Conservation (phyloP, 2,888 invertebrate genomes). For the Noctua janthe region DNA sequence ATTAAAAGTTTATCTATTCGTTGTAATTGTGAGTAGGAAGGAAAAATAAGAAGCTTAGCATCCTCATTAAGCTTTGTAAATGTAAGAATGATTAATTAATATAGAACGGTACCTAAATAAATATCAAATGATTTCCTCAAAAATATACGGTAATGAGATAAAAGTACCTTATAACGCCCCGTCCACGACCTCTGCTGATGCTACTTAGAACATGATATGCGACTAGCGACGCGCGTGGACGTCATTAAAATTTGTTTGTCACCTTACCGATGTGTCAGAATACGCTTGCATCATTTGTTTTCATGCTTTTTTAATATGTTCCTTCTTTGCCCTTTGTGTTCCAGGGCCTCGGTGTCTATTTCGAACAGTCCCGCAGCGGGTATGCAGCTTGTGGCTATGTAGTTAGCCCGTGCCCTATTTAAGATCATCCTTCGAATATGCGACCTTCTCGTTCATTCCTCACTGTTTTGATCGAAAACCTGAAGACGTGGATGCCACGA, state of each 20-base stretch:
- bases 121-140: neutral
- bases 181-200: neutral
- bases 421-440: too few relatives aligned
- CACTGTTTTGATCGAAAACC: too few relatives aligned
- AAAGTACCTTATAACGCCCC: neutral
- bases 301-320: too few relatives aligned
- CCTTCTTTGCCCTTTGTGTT: too few relatives aligned
- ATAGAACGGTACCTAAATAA: neutral
- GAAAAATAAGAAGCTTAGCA: neutral
- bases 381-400: too few relatives aligned
- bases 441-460: too few relatives aligned
- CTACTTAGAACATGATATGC: neutral
- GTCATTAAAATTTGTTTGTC: neutral
- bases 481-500: too few relatives aligned
- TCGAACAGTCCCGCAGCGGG: too few relatives aligned
- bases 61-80: neutral
- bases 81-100: neutral
- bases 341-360: too few relatives aligned
- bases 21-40: neutral
- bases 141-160: neutral
- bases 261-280: too few relatives aligned
- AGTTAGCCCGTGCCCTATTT: too few relatives aligned
- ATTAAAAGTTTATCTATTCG: constrained; percentile 29
- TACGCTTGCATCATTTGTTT: too few relatives aligned
- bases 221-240: neutral